Base-by-base conservation (phyloP, 2,113 vertebrate species). In the Pseudorhombus dupliciocellatus region DNA sequence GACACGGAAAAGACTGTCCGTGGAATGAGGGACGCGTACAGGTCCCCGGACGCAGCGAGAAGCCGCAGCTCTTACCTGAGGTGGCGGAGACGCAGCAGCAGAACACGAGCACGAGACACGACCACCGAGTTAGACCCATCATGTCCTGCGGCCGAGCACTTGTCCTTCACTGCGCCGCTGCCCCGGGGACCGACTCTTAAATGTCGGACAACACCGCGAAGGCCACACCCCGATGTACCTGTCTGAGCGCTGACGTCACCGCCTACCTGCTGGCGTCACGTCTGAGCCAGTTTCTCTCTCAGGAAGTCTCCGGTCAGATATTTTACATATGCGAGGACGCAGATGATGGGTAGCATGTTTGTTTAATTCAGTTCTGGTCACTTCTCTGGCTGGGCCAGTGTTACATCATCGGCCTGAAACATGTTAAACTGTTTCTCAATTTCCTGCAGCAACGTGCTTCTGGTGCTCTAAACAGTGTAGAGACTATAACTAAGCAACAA, bases 191-290 rank as follows among this genome's bases (percentile, higher is more conserved):
- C 18, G 16, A 4, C 2, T 44, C 37, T 57, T 56, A 54, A 53
- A 66, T 15, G 28, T 60, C 70, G 6, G 4, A 25, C 11, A 46
- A 46, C 7, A 18, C 0, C 59, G 15, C 2, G 18, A 7, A 31
- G 56, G 81, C 53, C 83, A 83, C 90, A 31, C 90, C 90, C 80
- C 55, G 87, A 90, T 21, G 58, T 11, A 64, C 68, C 61, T 63
- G 61, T 50, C 16, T 4, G 16, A 7, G 20, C 20, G 20, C 18
- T 50, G 46, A 50, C 46, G 46, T 50, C 46, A 50, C 46, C 10
- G 34, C 11, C 34, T 12, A 37, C 34, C 34, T 3, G 34, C 34
- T 37, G 34, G 4, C 34, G 34, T 37, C 34, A 1, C 7, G 46
- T 50, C 46, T 50, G 46, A 20, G 20, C 46, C 46, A 50, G 46